These are phyloP conservation scores for Acleris holmiana DNA, from an alignment of 2,888 invertebrate genomes.

Conservation along the genomic window DNA sequence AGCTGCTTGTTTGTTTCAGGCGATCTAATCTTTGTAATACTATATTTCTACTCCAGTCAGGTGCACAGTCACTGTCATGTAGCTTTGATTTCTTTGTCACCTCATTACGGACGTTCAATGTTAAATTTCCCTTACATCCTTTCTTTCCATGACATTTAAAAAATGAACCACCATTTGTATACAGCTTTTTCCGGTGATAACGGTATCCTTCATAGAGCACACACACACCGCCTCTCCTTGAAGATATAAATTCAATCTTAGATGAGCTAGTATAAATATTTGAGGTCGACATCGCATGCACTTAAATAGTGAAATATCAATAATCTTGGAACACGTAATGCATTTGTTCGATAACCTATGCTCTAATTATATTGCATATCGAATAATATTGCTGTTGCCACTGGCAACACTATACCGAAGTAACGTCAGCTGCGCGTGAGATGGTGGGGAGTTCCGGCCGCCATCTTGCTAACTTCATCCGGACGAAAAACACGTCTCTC, in stretches of 20 bases:
- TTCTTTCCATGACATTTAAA: no score
- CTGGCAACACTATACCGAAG: no score
- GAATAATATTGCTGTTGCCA: no score
- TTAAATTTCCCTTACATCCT: no score
- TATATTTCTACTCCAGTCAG: conserved; percentile 15
- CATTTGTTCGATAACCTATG: conserved; percentile 3
- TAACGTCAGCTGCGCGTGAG: no score
- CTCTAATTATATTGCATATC: background rate
- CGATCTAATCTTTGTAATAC: conserved; percentile 8
- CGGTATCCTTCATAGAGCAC: no score
- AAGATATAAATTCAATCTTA: conserved; percentile 15
- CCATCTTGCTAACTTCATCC: no score
- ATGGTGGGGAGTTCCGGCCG: no score
- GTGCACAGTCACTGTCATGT: conserved; percentile 12
- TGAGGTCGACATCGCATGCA: conserved; percentile 12
- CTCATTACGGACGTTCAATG: no score
- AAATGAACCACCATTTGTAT: no score
- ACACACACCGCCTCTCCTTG: conserved; percentile 14
- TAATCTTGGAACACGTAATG: conserved; percentile 9
- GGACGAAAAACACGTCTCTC: no score
- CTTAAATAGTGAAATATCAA: conserved; percentile 7
- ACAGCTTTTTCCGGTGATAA: no score
- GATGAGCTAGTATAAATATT: conserved; percentile 9
- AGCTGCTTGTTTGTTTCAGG: conserved; percentile 19
- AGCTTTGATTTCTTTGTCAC: background rate